A percentile compares a stretch with the other conserved stretches of the same genome.
Evolutionary conservation across 2,113 vertebrate genomes (phyloP).

Genomic region (Micronycteris hirsuta): DNA sequence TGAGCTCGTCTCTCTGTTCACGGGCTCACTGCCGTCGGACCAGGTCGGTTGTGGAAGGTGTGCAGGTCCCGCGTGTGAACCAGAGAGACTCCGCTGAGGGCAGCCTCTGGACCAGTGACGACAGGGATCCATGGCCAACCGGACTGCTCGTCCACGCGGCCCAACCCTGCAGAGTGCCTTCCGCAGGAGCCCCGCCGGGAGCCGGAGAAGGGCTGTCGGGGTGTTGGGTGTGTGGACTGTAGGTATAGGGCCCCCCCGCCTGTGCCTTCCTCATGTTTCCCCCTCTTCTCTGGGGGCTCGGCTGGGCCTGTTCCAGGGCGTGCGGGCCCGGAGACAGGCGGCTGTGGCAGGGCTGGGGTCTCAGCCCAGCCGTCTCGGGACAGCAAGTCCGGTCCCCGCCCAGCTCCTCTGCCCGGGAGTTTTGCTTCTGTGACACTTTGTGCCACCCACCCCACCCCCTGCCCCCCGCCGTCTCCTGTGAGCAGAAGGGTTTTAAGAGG

Average conservation of each 20-base stretch:
- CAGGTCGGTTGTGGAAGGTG: background rate
- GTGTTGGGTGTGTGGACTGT: background rate
- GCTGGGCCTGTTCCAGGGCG: accelerated
- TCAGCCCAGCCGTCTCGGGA: accelerated
- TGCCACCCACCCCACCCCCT: too few relatives aligned
- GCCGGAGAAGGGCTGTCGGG: background rate
- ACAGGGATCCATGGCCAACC: accelerated
- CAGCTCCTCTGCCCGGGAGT: too few relatives aligned
- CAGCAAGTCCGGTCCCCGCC: too few relatives aligned
- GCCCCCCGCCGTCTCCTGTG: too few relatives aligned
- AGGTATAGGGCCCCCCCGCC: accelerated
- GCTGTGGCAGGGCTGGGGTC: too few relatives aligned
- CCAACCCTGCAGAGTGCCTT: accelerated
- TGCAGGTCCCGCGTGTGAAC: accelerated
- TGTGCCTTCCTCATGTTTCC: accelerated
- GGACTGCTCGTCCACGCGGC: accelerated
- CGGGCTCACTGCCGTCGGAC: background rate
- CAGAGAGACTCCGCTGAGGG: background rate
- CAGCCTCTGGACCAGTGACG: background rate
- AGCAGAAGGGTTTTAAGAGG: background rate
- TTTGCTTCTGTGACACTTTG: too few relatives aligned
- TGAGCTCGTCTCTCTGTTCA: too few relatives aligned
- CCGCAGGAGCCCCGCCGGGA: accelerated
- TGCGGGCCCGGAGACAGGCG: background rate
- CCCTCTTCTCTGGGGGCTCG: background rate